Evolutionary conservation across 2,113 vertebrate genomes (phyloP), one percentile per base, ranked within the genome.

Genomic region (Stictonetta naevosa): DNA sequence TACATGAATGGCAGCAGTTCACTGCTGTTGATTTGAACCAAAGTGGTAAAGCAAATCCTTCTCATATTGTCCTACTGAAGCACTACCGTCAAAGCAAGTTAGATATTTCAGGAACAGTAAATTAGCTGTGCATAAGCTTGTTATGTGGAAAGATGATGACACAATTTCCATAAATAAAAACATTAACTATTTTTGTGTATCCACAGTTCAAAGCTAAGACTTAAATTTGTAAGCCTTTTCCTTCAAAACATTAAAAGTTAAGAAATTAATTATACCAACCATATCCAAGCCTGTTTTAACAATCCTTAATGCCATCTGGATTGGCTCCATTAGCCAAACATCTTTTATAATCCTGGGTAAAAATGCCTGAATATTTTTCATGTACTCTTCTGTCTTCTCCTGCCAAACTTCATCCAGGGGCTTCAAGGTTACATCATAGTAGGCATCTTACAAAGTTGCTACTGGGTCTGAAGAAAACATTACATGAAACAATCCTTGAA

Each of bases 371-470:
- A 98, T 90, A 62, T 88, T 90, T 56, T 75, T 92, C 55, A 97
- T 72, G 93, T 96, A 98, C 58, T 90, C 56, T 7, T 97, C 90
- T 4, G 97, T 97, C n/a, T 87, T 94, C 62, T 98, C 97, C 81
- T 60, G 97, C 98, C 98, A 99, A 52, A 98, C 93, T 6, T 96
- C 85, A 25, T 98, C 98, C 95, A 98, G 86, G 73, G 94, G 96
- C 93, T 95, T 97, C 75, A 97, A 98, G 5, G 95, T 99, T 75
- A 98, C 98, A 38, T 99, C 98, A 0, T 98, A 98, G 94, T 98
- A 99, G 44, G 98, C 98, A 4, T 98, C 99, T 56, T 99, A 98
- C 91, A 98, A 84, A 5, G 98, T 99, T 56, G 97, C 97, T 91
- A 99, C 89, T 4, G 99, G 98, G 87, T 97, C 99, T 99, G 90